Evolutionary conservation across 1,140 invertebrate genomes (phyloP).

Genomic region (Coenobita brevimanus): DNA sequence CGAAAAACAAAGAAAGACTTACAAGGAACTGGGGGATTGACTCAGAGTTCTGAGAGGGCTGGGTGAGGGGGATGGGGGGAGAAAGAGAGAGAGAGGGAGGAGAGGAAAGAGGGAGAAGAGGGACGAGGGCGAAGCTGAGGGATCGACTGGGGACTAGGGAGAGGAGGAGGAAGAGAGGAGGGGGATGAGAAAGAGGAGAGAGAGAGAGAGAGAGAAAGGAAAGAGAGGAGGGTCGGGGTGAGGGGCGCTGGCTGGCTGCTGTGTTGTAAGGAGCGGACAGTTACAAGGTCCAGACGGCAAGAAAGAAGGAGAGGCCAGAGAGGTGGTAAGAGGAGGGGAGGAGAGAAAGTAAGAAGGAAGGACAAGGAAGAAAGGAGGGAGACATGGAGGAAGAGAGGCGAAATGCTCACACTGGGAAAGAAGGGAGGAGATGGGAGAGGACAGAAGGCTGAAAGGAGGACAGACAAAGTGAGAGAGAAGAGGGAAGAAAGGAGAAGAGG

Average conservation of each 20-base stretch:
- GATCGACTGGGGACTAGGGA: neutral
- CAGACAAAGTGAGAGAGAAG: neutral
- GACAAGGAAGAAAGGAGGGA: neutral
- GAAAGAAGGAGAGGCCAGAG: neutral
- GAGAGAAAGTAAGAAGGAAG: neutral
- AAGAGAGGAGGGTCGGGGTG: neutral
- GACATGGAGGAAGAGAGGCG: neutral
- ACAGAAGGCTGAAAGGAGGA: no score
- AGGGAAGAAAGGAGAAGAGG: neutral
- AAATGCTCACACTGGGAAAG: neutral
- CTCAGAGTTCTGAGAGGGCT: neutral
- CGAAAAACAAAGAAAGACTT: neutral
- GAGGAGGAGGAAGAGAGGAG: neutral
- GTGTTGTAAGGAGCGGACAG: neutral
- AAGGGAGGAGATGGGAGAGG: neutral
- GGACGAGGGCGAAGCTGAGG: neutral
- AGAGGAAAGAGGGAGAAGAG: neutral
- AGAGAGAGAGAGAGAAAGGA: neutral
- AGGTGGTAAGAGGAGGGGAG: constrained; percentile 3
- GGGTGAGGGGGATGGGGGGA: neutral
- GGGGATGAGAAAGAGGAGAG: neutral
- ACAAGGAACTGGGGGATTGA: neutral
- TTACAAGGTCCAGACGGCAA: neutral
- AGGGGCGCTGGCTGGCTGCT: no score
- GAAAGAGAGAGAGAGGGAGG: neutral